Base-by-base conservation (phyloP, 2,113 vertebrate species). In the Oryzias celebensis region DNA sequence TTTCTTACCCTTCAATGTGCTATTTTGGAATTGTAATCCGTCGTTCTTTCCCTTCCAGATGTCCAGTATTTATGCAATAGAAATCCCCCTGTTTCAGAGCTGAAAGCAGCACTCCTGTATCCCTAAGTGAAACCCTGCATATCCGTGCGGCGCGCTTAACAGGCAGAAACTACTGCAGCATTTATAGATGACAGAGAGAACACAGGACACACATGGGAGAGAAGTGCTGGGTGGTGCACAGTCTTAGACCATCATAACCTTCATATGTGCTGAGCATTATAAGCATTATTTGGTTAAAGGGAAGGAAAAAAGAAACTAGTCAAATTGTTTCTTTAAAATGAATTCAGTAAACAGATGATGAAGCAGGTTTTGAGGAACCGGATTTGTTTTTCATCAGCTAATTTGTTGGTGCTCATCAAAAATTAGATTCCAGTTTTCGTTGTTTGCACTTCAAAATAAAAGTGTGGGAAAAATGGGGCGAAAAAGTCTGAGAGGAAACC, bases 1-100 rank as follows among this genome's bases (percentile, higher is more conserved):
- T 1, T 53, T 67, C 80, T 81, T 75, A 88, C 84, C 86, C 82
- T 52, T 14, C 8, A 1, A 49, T 28, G 14, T 3, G 20, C 16
- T n/a, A 10, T 20, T n/a, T n/a, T 14, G 14, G 2, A 49, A 26
- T 43, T 28, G 18, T 41, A 44, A 26, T 51, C 56, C 20, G 52
- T 24, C 41, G 18, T 47, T 56, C 42, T 18, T 16, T 41, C 5
- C 0, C 46, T 4, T 14, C 43, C 28, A 65, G 55, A 18, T 0
- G 42, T 1, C 1, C 16, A 2, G 17, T 13, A 52, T 82, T 68
- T 55, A 45, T 65, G 42, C 61, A 57, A 65, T 7, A 51, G 43
- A 59, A 68, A 63, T 51, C 15, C n/a, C 28, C 14, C 52, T 56
- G 31, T 31, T 45, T 69, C 16, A 71, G 64, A 62, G 36, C 2